Evolutionary conservation across 2,888 invertebrate species (phyloP), one percentile per base, ranked within the genome.

Genomic region (Rotaria magnacalcarata): DNA sequence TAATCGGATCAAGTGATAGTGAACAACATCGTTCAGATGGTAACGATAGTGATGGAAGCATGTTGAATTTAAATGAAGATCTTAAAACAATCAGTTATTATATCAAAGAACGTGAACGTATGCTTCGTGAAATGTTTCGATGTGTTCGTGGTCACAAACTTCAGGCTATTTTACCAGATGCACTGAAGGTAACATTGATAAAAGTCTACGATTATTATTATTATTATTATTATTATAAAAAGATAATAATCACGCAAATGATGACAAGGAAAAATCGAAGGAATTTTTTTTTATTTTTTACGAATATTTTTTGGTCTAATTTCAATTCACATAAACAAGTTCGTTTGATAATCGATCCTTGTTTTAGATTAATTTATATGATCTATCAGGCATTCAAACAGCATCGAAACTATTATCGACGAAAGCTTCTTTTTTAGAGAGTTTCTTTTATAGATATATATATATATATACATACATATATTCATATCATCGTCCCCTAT

Each of bases 81-180:
- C 88, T 92, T 43, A 89, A 90, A 85, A 90, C 92, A 0, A 89
- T 92, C 84, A 89, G 90, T 50, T 89, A 89, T 87, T 92, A 91
- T 88, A 89, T 91, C 4, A 89, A 89, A 85, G 89, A 91, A 87
- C 88, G 91, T 24, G 89, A 89, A 60, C 89, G 89, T 58, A 89
- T 92, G 88, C 88, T 92, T 19, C 89, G 89, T 41, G 90, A 92
- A 87, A 90, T 92, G 89, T 91, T 92, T 87, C 88, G 89, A 47
- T 90, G 91, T 86, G 89, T 92, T 11, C 89, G 89, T 84, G 90
- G 90, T 43, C 89, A 89, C 50, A 90, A 91, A 87, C 89, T 92
- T 41, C 89, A 90, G 84, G 89, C 91, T 41, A 90, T 92, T 88
- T 88, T 92, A 84, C 92, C 92, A 10, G 91, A 91, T 50, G 88